Evolutionary conservation across 2,797 vertebrate species (phyloP).

Genomic region (Pogonophryne albipinna): DNA sequence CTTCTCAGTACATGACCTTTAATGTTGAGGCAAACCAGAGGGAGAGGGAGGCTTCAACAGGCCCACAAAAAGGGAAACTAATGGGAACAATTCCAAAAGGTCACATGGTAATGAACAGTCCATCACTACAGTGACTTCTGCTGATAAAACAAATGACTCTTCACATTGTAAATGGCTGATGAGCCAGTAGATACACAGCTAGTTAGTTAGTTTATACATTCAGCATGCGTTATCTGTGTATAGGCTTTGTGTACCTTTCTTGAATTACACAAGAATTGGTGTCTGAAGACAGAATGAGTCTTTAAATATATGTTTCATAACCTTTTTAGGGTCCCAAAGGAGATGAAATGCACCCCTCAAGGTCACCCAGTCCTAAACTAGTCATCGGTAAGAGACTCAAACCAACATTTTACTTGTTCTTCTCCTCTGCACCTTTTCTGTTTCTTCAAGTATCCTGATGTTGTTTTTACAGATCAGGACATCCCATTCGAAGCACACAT

Average conservation of each 20-base stretch:
- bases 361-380: slow-evolving; percentile 10
- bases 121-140: neutral
- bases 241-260: neutral
- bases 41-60: neutral
- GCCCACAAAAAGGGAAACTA: neutral
- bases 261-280: neutral
- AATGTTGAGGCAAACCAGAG: slow-evolving; percentile 12
- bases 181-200: neutral
- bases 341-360: neutral
- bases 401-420: neutral
- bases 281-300: neutral
- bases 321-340: slow-evolving; percentile 42
- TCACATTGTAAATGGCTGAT: neutral
- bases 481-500: slow-evolving; percentile 51
- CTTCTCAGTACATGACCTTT: slow-evolving; percentile 47
- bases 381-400: slow-evolving; percentile 53
- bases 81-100: neutral
- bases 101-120: slow-evolving; percentile 28
- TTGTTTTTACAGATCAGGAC: slow-evolving; percentile 51
- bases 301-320: neutral
- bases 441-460: neutral
- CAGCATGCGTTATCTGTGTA: too few relatives aligned
- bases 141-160: neutral
- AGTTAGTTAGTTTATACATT: too few relatives aligned
- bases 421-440: neutral